A percentile compares a stretch with the other conserved stretches of the same genome.
These are phyloP conservation scores for Fundulus diaphanus DNA, from an alignment of 2,797 vertebrate genomes.

Conservation along the genomic window DNA sequence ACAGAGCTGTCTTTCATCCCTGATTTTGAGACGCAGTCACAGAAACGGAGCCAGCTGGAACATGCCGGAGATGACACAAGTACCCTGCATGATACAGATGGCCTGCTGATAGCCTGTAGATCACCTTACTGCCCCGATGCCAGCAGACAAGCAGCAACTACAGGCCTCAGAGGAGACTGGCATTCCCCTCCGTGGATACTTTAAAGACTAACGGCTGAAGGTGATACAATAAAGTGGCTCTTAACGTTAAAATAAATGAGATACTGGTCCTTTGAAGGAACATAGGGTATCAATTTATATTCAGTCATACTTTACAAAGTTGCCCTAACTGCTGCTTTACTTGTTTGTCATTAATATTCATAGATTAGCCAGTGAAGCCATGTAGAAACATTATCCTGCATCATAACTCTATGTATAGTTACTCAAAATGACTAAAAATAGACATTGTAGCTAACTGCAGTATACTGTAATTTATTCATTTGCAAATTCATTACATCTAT, in stretches of 20 bases:
- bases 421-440: neutral
- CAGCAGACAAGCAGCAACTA: conserved; percentile 46
- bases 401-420: neutral
- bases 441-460: neutral
- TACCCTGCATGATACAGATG: conserved; percentile 69
- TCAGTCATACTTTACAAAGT: neutral
- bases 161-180: conserved; percentile 47
- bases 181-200: conserved; percentile 48
- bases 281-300: neutral
- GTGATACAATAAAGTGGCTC: conserved; percentile 30
- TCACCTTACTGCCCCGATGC: conserved; percentile 69
- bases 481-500: neutral
- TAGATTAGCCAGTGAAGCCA: neutral
- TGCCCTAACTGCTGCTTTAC: neutral
- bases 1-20: conserved; percentile 57
- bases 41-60: conserved; percentile 67
- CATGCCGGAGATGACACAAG: conserved; percentile 77
- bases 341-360: neutral
- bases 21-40: conserved; percentile 62
- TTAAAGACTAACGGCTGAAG: conserved; percentile 39
- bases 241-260: conserved; percentile 35
- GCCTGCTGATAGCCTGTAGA: conserved; percentile 68
- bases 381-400: neutral
- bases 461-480: neutral
- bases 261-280: neutral